Evolutionary conservation across 1,140 invertebrate species (phyloP), one percentile per base, ranked within the genome.

Genomic region (Pseudomyrmex pallidus): DNA sequence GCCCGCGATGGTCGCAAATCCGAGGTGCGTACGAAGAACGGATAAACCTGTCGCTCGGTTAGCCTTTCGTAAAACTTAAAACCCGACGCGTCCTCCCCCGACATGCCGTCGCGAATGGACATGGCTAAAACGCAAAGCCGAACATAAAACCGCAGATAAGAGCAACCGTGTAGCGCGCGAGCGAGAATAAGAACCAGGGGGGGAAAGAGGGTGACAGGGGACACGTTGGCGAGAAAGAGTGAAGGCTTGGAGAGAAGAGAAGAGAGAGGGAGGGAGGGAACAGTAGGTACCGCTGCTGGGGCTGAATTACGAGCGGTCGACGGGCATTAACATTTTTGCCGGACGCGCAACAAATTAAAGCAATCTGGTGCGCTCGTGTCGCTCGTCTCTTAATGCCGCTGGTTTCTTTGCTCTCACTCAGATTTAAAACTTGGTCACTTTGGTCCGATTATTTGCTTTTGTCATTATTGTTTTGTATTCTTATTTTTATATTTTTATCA

Each of bases 91-190:
- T 63, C 74, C 63, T 59, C 56, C 52, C 56, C 63, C 50, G 74
- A 22, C 59, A 50, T 52, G 35, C 64, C 22, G 59, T 61, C 52
- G 74, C 80, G 70, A 89, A 90, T 91, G 88, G 88, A 88, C 88
- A 83, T 85, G 86, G 87, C 82, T 77, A 83, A 90, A 91, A 90
- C 90, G 91, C 90, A 92, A 91, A 92, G 91, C 90, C 88, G 90
- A 91, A 87, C 91, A 91, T 92, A 92, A 92, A 92, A 92, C 89
- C 85, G 86, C 89, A 92, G 91, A 92, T 92, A 92, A 92, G 90
- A 89, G 90, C 88, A 89, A 89, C 86, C 86, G 89, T 84, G 78
- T 83, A 90, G 84, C 82, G 74, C 84, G 64, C 59, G 87, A 64
- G 74, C 82, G 52, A 84, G 76, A 72, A 83, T 84, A 61, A 73